Evolutionary conservation across 1,140 invertebrate genomes (phyloP).

Genomic region (Andrena cerasifolii): DNA sequence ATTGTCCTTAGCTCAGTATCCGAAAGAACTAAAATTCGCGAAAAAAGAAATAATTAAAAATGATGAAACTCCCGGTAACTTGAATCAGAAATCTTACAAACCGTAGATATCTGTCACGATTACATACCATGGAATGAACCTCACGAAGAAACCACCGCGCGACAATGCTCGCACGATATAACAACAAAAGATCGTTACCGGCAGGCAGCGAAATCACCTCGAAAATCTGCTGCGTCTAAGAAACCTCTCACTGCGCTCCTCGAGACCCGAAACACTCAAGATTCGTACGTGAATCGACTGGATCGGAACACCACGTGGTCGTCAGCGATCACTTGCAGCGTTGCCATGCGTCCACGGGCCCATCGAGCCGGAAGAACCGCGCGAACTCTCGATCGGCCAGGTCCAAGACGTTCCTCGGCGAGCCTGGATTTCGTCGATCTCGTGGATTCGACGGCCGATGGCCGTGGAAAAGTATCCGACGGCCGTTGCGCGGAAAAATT

Average conservation of each 20-base stretch:
- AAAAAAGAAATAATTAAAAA: no score
- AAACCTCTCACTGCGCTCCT: neutral
- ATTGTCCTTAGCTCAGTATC: no score
- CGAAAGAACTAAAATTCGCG: no score
- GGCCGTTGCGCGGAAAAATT: conserved; percentile 57
- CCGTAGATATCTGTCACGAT: no score
- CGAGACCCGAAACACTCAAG: neutral
- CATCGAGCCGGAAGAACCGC: no score
- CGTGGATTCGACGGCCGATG: neutral
- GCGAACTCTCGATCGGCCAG: neutral
- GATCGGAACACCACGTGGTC: conserved; percentile 23
- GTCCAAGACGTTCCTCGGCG: neutral
- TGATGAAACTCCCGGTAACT: no score
- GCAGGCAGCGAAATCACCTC: neutral
- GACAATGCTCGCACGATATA: no score
- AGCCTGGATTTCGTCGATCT: neutral
- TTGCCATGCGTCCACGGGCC: neutral
- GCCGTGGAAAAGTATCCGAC: conserved; percentile 56
- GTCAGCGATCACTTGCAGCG: conserved; percentile 1
- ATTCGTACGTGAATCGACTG: neutral
- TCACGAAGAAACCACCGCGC: no score
- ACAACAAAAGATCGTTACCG: neutral
- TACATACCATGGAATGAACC: no score
- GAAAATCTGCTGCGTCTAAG: neutral
- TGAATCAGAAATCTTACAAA: no score